phyloP scores from a whole-genome alignment of 2,888 invertebrate genomes.

The Volucella zonaria region DNA sequence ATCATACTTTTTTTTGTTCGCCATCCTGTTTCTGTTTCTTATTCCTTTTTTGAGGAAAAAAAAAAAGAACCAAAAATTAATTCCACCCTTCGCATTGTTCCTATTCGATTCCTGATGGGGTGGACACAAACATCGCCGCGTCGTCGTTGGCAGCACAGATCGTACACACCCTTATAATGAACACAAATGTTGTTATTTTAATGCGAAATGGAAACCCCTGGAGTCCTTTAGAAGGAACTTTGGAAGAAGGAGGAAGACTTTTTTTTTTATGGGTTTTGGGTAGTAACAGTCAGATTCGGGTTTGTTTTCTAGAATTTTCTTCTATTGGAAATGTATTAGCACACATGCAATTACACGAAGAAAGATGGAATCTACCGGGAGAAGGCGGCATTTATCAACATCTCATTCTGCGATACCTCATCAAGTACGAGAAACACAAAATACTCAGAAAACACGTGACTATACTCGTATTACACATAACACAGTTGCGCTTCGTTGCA shows the following conservation, averaged over 20 bases:
- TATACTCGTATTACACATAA: not conserved
- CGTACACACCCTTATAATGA: constrained; percentile 5
- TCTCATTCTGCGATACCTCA: constrained; percentile 61
- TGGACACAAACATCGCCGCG: not conserved
- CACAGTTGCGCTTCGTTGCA: constrained; percentile 3
- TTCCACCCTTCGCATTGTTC: constrained; percentile 17
- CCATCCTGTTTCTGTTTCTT: not conserved
- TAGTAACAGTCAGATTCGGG: no score
- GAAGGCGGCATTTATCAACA: constrained; percentile 34
- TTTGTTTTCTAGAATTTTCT: no score
- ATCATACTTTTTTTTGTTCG: not conserved
- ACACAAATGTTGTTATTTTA: constrained; percentile 9
- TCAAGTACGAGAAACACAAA: constrained; percentile 35
- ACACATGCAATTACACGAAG: no score
- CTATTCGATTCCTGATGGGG: constrained; percentile 5
- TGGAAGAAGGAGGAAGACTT: no score
- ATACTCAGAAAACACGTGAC: constrained; percentile 1
- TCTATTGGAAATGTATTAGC: no score
- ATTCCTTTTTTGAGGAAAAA: not conserved
- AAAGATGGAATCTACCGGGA: no score
- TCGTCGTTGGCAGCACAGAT: constrained; percentile 31
- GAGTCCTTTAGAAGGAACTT: no score
- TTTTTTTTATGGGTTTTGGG: no score
- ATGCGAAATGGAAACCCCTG: constrained; percentile 12
- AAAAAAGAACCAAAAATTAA: not conserved